Percentiles rank a stretch among this genome's conserved stretches.
These are phyloP conservation scores for Diorhabda carinulata DNA, from an alignment of 1,140 invertebrate genomes.

Conservation along the genomic window DNA sequence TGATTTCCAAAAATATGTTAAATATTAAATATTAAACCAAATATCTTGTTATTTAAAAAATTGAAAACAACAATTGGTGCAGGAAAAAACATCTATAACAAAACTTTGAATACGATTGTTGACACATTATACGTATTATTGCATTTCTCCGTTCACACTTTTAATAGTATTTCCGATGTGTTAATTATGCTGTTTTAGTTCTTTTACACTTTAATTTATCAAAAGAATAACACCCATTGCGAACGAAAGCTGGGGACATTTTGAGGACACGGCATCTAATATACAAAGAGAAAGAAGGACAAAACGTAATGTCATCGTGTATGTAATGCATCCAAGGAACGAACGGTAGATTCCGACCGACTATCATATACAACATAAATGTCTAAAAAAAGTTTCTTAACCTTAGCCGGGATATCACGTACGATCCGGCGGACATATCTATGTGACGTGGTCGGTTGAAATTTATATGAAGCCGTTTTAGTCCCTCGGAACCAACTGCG, in stretches of 20 bases:
- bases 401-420: slow-evolving; percentile 32
- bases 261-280: slow-evolving; percentile 25
- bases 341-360: slow-evolving; percentile 16
- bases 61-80: no score
- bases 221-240: no score
- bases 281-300: slow-evolving; percentile 24
- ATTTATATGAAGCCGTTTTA: slow-evolving; percentile 32
- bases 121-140: no score
- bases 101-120: no score
- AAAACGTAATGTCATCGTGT: slow-evolving; percentile 31
- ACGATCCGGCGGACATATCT: slow-evolving; percentile 32
- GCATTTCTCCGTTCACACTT: no score
- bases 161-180: no score
- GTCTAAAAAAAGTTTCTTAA: slow-evolving; percentile 32
- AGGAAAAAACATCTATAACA: no score
- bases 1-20: no score
- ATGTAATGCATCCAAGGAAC: slow-evolving; percentile 30
- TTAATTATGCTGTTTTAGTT: no score
- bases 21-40: no score
- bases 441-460: slow-evolving; percentile 32
- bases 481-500: slow-evolving; percentile 9
- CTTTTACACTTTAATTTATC: no score
- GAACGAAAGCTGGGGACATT: slow-evolving; percentile 11
- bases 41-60: no score
- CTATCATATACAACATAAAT: slow-evolving; percentile 31